Evolutionary conservation across 1,140 invertebrate species (phyloP).

Genomic region (Procambarus clarkii): DNA sequence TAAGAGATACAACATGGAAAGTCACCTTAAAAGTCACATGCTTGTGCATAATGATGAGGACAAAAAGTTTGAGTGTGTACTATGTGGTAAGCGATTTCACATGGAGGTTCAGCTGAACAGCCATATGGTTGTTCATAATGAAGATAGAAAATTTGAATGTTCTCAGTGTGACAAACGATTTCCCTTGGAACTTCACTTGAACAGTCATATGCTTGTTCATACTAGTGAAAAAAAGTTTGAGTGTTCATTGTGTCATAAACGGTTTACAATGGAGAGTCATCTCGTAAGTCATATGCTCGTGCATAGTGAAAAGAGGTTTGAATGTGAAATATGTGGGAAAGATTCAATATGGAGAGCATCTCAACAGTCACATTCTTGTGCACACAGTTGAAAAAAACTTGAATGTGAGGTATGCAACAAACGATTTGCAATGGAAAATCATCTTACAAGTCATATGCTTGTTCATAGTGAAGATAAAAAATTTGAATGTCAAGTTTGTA

Average conservation of each 20-base stretch:
- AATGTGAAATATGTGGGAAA: constrained; percentile 86
- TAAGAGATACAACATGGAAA: constrained; percentile 56
- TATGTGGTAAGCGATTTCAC: constrained; percentile 91
- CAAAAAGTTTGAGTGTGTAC: constrained; percentile 85
- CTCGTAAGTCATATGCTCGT: constrained; percentile 92
- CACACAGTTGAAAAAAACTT: constrained; percentile 74
- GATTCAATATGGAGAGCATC: constrained; percentile 89
- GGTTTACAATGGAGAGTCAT: constrained; percentile 94
- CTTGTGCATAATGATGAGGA: constrained; percentile 82
- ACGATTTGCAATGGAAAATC: constrained; percentile 55
- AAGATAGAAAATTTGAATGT: constrained; percentile 49
- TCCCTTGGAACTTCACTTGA: constrained; percentile 52
- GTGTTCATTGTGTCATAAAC: constrained; percentile 91
- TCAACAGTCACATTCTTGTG: constrained; percentile 74
- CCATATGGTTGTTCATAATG: constrained; percentile 70
- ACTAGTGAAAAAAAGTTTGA: constrained; percentile 81
- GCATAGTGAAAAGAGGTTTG: constrained; percentile 81
- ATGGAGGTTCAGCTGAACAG: constrained; percentile 83
- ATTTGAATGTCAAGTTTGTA: constrained; percentile 73
- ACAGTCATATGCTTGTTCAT: constrained; percentile 59
- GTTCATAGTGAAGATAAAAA: constrained; percentile 74
- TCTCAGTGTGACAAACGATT: constrained; percentile 51
- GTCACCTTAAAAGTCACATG: constrained; percentile 89
- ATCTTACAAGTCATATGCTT: constrained; percentile 60
- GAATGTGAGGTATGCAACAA: constrained; percentile 64